Evolutionary conservation across 2,888 invertebrate genomes (phyloP).

Genomic region (Napeogenes sylphis): DNA sequence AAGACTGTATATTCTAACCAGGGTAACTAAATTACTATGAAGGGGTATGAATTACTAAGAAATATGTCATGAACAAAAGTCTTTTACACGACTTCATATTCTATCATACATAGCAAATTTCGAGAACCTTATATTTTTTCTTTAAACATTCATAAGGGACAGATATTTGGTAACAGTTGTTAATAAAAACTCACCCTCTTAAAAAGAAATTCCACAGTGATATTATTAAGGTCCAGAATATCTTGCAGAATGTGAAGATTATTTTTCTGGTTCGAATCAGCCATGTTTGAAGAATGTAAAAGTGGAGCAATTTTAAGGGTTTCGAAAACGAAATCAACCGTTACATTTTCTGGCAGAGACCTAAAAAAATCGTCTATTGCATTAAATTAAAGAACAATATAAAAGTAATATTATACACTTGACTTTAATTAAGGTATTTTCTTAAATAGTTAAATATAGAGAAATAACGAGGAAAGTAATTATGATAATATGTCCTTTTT

Average conservation of each 20-base stretch:
- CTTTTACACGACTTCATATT: too few species aligned
- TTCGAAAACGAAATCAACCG: slow-evolving; percentile 52
- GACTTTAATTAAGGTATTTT: not conserved
- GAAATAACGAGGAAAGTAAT: not conserved
- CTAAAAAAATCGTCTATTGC: slow-evolving; percentile 36
- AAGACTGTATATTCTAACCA: too few species aligned
- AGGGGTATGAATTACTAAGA: too few species aligned
- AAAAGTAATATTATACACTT: not conserved
- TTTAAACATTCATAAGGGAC: not conserved
- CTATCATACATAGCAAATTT: not conserved
- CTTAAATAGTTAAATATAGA: not conserved
- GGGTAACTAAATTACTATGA: too few species aligned
- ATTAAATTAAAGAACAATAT: too few species aligned
- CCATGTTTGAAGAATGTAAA: slow-evolving; percentile 45
- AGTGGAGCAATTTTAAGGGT: slow-evolving; percentile 51
- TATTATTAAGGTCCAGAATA: slow-evolving; percentile 56
- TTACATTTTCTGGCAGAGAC: slow-evolving; percentile 50
- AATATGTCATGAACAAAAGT: too few species aligned
- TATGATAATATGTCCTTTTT: not conserved
- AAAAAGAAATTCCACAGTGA: slow-evolving; percentile 49
- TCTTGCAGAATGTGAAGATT: slow-evolving; percentile 48
- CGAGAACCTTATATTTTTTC: not conserved
- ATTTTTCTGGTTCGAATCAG: slow-evolving; percentile 39
- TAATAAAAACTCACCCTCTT: slow-evolving; percentile 41
- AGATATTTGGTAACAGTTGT: not conserved